phyloP scores from a whole-genome alignment of 2,888 invertebrate genomes.

The Spodoptera littoralis region DNA sequence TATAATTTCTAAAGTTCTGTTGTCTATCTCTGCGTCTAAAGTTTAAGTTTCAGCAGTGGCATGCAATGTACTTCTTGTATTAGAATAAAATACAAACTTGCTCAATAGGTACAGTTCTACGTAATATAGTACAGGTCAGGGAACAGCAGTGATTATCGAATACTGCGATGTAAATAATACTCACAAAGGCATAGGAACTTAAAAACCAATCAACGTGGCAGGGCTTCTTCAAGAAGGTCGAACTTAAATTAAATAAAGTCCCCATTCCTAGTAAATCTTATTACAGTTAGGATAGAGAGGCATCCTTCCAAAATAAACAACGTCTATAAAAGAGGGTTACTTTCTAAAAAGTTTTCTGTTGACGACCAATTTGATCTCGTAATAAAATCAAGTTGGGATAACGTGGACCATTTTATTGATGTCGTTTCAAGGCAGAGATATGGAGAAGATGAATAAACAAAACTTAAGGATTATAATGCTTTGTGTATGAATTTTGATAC shows the following conservation, averaged over 20 bases:
- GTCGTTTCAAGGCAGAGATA: conserved; percentile 38
- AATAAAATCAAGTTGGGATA: conserved; percentile 66
- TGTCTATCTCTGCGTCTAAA: too few species aligned
- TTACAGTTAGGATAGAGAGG: conserved; percentile 65
- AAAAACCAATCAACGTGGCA: conserved; percentile 28
- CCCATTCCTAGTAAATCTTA: conserved; percentile 67
- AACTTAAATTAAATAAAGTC: conserved; percentile 68
- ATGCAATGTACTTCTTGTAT: too few species aligned
- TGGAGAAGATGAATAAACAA: conserved; percentile 25
- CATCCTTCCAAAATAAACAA: conserved; percentile 72
- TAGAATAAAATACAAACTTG: too few species aligned
- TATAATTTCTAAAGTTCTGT: too few species aligned
- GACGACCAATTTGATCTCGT: conserved; percentile 67
- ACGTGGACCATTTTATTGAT: conserved; percentile 59
- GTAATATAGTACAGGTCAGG: too few species aligned
- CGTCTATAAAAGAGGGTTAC: conserved; percentile 69
- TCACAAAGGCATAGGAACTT: not conserved
- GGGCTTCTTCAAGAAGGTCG: conserved; percentile 23
- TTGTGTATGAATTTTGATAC: too few species aligned
- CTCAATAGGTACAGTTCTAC: too few species aligned
- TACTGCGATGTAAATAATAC: too few species aligned
- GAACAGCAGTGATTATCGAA: too few species aligned
- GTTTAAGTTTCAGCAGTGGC: too few species aligned
- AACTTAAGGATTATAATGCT: conserved; percentile 17
- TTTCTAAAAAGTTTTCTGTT: conserved; percentile 66